Conservation (phyloP, 2,888 invertebrate species). For the Hyppa rectilinea region DNA sequence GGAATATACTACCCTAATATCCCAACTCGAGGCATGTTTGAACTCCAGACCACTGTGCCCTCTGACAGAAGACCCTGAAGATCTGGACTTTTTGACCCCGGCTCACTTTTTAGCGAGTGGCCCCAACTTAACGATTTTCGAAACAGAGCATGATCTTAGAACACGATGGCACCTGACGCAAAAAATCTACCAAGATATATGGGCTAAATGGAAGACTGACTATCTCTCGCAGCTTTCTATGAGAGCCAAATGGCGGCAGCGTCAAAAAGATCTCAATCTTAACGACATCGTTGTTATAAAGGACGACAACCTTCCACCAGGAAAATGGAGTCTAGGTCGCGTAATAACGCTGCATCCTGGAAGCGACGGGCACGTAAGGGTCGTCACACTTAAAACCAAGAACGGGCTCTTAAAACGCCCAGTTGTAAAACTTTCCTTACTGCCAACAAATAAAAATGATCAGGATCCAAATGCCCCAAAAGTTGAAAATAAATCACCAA, state of each 20-base stretch:
- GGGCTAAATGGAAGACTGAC: too few relatives aligned
- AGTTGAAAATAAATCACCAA: background rate
- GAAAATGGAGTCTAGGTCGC: slow-evolving; percentile 21
- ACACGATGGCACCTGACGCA: background rate
- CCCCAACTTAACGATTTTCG: slow-evolving; percentile 2
- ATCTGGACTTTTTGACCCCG: too few relatives aligned
- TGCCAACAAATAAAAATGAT: slow-evolving; percentile 1
- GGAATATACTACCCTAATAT: background rate
- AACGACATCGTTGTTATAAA: slow-evolving; percentile 27
- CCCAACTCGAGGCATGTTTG: slow-evolving; percentile 1
- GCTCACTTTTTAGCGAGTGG: too few relatives aligned
- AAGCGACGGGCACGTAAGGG: too few relatives aligned
- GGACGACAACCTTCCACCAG: too few relatives aligned
- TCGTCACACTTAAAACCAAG: too few relatives aligned
- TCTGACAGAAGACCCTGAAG: slow-evolving; percentile 1
- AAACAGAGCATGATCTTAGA: too few relatives aligned
- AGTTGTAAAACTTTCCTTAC: background rate
- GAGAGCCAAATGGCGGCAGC: slow-evolving; percentile 18
- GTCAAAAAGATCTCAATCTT: slow-evolving; percentile 12
- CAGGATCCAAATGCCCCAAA: background rate
- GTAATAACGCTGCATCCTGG: slow-evolving; percentile 8
- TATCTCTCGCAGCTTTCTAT: slow-evolving; percentile 4
- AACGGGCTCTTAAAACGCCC: too few relatives aligned
- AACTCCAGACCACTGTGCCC: background rate
- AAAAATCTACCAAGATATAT: background rate